Conservation (phyloP, 2,113 vertebrate species). For the Microcebus tavaratra region DNA sequence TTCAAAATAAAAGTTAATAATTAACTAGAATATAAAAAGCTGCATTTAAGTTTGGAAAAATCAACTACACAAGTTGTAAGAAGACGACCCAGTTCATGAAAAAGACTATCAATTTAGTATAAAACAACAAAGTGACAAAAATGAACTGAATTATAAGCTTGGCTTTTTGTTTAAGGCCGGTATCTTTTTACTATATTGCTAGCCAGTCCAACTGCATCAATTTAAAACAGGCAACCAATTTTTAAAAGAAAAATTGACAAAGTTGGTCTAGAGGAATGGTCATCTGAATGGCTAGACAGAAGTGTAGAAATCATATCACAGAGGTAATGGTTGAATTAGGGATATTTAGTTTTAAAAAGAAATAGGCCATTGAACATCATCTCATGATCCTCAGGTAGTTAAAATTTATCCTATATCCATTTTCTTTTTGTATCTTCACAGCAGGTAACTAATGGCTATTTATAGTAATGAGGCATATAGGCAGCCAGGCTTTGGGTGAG, state of each 20-base stretch:
- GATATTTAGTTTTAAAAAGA: not conserved
- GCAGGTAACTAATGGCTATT: not conserved
- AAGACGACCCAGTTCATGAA: not conserved
- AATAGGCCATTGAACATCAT: not conserved
- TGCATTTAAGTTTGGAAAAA: conserved; percentile 37
- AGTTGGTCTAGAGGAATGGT: not conserved
- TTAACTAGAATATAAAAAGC: not conserved
- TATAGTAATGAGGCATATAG: not conserved
- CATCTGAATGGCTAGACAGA: not conserved
- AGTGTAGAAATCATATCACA: not conserved
- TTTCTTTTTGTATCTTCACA: not conserved
- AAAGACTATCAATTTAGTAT: not conserved
- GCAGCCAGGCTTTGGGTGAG: not conserved
- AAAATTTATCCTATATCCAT: not conserved
- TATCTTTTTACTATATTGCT: not conserved
- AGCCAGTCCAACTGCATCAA: not conserved
- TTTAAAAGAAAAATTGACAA: not conserved
- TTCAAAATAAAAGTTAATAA: not conserved
- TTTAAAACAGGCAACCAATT: not conserved
- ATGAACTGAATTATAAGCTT: not conserved
- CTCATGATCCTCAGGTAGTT: not conserved
- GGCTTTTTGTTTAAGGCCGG: not conserved
- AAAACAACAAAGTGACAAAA: not conserved
- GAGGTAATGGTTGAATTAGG: not conserved
- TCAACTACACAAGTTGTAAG: not conserved